Evolutionary conservation across 2,888 invertebrate species (phyloP).

Genomic region (Acrocyrtus sp.): DNA sequence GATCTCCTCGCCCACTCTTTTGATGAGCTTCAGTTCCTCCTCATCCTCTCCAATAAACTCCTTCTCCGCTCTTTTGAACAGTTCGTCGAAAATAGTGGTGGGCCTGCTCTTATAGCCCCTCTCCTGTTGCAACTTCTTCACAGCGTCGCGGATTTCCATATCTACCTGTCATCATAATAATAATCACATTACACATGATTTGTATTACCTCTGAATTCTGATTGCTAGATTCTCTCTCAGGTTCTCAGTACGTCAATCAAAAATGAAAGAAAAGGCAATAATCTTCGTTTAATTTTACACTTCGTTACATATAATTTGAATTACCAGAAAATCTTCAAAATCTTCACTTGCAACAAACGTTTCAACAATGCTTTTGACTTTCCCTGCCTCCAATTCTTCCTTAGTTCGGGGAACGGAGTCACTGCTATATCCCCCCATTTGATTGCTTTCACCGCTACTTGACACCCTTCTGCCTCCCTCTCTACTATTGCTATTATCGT

Average conservation of each 20-base stretch:
- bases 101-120: constrained; percentile 51
- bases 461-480: background rate
- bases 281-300: no score
- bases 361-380: constrained; percentile 45
- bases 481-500: constrained; percentile 24
- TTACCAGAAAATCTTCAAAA: constrained; percentile 55
- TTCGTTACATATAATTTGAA: no score
- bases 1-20: constrained; percentile 50
- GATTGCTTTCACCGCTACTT: background rate
- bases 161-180: no score
- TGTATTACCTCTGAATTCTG: no score
- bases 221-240: no score
- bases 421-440: background rate
- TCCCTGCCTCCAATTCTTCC: constrained; percentile 20
- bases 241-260: no score
- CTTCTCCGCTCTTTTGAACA: constrained; percentile 52
- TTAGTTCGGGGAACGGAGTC: no score
- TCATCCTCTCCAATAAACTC: constrained; percentile 57
- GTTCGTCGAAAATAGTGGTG: constrained; percentile 51
- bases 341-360: constrained; percentile 51
- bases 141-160: constrained; percentile 54
- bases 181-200: no score
- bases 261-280: no score
- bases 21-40: constrained; percentile 48
- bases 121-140: constrained; percentile 39